These are phyloP conservation scores for Gallinago paraguaiae DNA, from an alignment of 2,113 vertebrate genomes.

Conservation along the genomic window DNA sequence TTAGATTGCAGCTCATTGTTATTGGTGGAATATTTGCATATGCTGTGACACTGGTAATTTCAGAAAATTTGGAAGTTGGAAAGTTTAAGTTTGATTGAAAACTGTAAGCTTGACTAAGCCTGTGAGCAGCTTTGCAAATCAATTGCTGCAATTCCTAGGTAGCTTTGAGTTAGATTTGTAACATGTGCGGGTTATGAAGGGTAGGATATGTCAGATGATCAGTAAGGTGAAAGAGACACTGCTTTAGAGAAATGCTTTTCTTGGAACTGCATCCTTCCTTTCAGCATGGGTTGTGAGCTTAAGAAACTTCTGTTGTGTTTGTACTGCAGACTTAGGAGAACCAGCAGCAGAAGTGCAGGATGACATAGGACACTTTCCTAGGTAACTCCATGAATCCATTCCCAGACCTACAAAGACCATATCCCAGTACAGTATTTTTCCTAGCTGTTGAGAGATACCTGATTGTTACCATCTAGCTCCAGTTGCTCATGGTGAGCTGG, in stretches of 20 bases:
- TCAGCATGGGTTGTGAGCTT: background rate
- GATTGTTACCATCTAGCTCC: background rate
- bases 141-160: background rate
- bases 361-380: rapidly evolving
- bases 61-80: background rate
- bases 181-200: background rate
- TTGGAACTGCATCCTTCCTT: background rate
- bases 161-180: background rate
- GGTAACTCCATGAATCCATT: background rate
- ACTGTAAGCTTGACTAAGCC: background rate
- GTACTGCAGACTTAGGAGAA: background rate
- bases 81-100: background rate
- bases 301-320: background rate
- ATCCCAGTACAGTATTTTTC: background rate
- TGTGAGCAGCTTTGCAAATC: background rate
- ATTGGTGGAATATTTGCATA: background rate
- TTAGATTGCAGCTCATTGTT: background rate
- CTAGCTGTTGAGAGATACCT: background rate
- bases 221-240: background rate
- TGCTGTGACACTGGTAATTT: background rate
- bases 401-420: background rate
- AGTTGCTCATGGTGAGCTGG: background rate
- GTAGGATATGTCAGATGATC: background rate
- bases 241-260: background rate
- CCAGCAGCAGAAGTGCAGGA: background rate